A percentile compares a stretch with the other conserved stretches of the same genome.
Conservation (phyloP, 2,797 vertebrate genomes). For the Propithecus perrieri region DNA sequence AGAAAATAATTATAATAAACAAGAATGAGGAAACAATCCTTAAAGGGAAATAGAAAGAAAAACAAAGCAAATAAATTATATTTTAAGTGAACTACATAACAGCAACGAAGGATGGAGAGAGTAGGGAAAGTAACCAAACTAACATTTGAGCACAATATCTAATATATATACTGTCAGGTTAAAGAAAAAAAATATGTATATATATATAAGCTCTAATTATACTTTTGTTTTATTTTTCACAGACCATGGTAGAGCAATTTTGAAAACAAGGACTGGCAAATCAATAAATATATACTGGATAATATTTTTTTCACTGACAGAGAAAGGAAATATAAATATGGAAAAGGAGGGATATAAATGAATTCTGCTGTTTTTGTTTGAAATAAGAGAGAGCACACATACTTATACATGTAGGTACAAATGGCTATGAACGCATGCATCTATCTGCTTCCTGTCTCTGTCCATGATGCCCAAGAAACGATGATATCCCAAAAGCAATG, state of each 20-base stretch:
- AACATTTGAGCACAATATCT: no score
- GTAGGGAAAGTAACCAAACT: no score
- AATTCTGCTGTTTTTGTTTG: background rate
- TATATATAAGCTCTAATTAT: background rate
- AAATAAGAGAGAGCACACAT: background rate
- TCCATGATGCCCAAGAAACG: background rate
- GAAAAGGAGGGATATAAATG: background rate
- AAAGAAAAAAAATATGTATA: background rate
- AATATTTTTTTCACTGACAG: background rate
- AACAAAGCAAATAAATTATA: background rate
- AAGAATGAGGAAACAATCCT: background rate
- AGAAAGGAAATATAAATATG: background rate
- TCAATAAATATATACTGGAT: background rate
- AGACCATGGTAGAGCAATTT: background rate
- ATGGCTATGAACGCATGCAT: background rate
- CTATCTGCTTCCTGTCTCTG: background rate
- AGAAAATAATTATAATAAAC: background rate
- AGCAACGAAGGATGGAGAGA: background rate
- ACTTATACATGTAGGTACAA: background rate
- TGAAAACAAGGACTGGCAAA: background rate
- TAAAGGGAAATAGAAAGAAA: background rate
- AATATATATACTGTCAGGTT: no score
- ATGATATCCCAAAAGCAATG: background rate
- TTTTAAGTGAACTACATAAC: background rate
- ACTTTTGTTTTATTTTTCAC: background rate